phyloP scores from a whole-genome alignment of 2,888 invertebrate species.

The Nephrotoma flavescens region DNA sequence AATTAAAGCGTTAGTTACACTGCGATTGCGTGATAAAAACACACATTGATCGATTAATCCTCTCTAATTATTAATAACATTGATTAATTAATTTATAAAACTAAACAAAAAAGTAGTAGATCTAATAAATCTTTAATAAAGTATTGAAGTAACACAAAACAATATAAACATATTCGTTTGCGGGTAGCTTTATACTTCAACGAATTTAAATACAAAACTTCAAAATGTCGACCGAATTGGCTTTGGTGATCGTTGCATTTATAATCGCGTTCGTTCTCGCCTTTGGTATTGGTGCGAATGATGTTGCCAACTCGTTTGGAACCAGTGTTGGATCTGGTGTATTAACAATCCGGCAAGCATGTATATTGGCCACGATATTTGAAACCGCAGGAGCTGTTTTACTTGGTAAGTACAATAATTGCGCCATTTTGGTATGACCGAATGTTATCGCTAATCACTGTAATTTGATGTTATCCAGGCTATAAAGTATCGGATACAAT shows the following conservation, averaged over 20 bases:
- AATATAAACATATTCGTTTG: background rate
- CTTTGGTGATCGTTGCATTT: slow-evolving; percentile 81
- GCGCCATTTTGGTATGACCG: background rate
- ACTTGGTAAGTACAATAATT: slow-evolving; percentile 51
- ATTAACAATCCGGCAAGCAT: slow-evolving; percentile 83
- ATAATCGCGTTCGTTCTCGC: slow-evolving; percentile 90
- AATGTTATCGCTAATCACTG: background rate
- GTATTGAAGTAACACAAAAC: background rate
- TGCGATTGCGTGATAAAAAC: background rate
- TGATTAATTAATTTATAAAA: background rate
- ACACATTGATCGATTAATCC: background rate
- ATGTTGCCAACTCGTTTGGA: slow-evolving; percentile 98
- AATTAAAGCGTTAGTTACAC: background rate
- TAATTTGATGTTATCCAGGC: slow-evolving; percentile 37
- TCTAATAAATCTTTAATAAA: background rate
- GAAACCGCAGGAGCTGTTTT: slow-evolving; percentile 92
- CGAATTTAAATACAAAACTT: background rate
- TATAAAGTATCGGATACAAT: slow-evolving; percentile 96
- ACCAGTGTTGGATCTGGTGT: slow-evolving; percentile 97
- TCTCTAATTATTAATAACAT: background rate
- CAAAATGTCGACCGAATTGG: slow-evolving; percentile 33
- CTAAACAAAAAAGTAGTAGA: background rate
- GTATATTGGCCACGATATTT: slow-evolving; percentile 90
- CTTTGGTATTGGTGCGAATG: slow-evolving; percentile 98
- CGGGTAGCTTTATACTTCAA: background rate